phyloP scores from a whole-genome alignment of 2,113 vertebrate genomes.

The Hypomesus transpacificus region DNA sequence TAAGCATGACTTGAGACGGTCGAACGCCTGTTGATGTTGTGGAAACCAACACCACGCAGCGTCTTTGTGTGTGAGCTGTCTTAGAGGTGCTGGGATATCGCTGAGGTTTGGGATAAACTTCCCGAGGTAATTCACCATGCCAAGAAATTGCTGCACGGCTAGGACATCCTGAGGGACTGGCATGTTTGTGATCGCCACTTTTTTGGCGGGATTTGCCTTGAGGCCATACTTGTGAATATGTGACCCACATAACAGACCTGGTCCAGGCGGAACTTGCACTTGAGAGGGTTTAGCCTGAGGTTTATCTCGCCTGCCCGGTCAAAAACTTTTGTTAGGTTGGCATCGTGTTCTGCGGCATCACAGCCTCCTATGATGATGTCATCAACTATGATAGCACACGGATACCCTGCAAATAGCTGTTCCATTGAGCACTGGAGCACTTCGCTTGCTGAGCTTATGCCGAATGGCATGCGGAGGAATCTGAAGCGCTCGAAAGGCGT shows the following conservation, averaged over 20 bases:
- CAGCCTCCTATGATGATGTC: no score
- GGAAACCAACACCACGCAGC: no score
- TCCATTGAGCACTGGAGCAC: no score
- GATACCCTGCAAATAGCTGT: no score
- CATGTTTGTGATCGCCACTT: constrained; percentile 11
- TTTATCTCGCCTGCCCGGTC: background rate
- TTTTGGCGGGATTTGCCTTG: constrained; percentile 17
- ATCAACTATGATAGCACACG: no score
- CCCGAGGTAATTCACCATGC: constrained; percentile 29
- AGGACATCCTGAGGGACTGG: constrained; percentile 6
- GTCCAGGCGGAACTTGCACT: background rate
- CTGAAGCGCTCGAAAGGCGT: background rate
- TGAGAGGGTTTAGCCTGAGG: background rate
- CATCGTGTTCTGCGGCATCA: background rate
- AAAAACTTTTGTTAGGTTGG: background rate
- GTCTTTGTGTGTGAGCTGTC: background rate
- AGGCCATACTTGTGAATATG: constrained; percentile 10
- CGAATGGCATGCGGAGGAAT: constrained; percentile 17
- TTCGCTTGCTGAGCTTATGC: no score
- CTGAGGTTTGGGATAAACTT: constrained; percentile 28
- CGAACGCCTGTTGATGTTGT: background rate
- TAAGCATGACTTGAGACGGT: background rate
- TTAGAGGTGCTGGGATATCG: background rate
- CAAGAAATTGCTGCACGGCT: constrained; percentile 19
- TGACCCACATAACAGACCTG: constrained; percentile 13